Percentiles rank a stretch among this genome's conserved stretches.
Conservation (phyloP, 2,888 invertebrate species). For the Drosophila parthenogenetica region DNA sequence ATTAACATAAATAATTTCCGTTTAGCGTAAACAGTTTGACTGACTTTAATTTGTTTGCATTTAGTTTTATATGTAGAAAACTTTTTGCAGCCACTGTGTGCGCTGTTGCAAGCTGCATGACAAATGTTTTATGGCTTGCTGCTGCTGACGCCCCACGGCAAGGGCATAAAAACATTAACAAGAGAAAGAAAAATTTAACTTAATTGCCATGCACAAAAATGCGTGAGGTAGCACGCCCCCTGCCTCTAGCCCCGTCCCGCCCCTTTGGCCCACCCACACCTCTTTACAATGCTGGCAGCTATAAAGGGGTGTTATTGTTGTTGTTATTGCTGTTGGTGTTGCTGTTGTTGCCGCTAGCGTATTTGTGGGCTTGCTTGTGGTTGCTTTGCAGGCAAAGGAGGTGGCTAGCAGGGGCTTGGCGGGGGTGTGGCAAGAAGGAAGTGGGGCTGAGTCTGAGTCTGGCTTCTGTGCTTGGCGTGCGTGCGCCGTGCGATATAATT, state of each 20-base stretch:
- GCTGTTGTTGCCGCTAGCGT: conserved; percentile 48
- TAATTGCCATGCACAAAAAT: conserved; percentile 72
- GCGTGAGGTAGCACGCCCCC: conserved; percentile 52
- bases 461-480: conserved; percentile 69
- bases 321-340: conserved; percentile 45
- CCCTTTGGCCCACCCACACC: background rate
- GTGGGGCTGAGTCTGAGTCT: conserved; percentile 2
- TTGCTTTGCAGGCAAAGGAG: conserved; percentile 21
- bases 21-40: background rate
- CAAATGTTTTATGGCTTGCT: conserved; percentile 33
- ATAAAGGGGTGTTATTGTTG: conserved; percentile 65
- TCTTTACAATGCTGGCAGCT: conserved; percentile 17
- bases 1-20: background rate
- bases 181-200: conserved; percentile 75
- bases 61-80: conserved; percentile 7
- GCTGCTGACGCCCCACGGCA: conserved; percentile 11
- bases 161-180: conserved; percentile 69
- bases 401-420: background rate
- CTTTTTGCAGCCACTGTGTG: conserved; percentile 11
- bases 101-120: conserved; percentile 40
- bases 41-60: conserved; percentile 1
- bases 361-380: conserved; percentile 64
- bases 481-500: conserved; percentile 78
- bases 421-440: conserved; percentile 1
- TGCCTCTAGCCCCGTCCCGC: background rate